Base-by-base conservation (phyloP, 2,888 invertebrate genomes). In the Luffia ferchaultella region DNA sequence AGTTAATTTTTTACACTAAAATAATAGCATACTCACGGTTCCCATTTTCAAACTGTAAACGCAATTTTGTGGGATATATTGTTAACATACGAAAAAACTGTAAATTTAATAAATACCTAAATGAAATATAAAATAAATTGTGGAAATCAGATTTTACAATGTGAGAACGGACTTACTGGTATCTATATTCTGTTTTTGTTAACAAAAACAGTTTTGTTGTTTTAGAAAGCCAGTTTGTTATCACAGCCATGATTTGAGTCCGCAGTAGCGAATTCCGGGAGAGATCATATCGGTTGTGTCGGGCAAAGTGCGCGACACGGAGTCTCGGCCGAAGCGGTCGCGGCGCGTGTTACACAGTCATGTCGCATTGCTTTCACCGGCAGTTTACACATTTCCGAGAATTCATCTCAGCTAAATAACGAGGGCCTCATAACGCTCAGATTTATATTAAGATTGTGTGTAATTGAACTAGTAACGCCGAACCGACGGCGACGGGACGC, bases 381-480 rank as follows among this genome's bases (percentile, higher is more conserved):
- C 30, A 3, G 30, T 30, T 30, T 30, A 30, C 30, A 30, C 30
- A 30, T 30, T 30, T 30, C 30, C 12, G 5, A 12, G 30, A 30
- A 30, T 3, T 30, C 30, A 30, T 30, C 30, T 30, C 30, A 12
- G 30, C 30, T 30, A 30, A n/a, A 30, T 30, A 30, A 30, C 30
- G 30, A 30, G 5, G 30, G 5, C 12, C 30, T 30, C 30, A 12
- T 30, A 30, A 30, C 56, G 57, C 54, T 57, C 53, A 65, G 60
- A 63, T 65, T 58, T 48, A 51, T 60, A 58, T 61, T 59, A 60
- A 61, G 62, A 62, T 64, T 64, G 54, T 18, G 19, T 15, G 41
- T 48, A 48, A 48, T 48, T 48, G 48, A 48, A 48, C 41, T 48
- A 48, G 48, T 42, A 42, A 48, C 48, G 48, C 48, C 30, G 30